Conservation (phyloP, 2,888 invertebrate genomes). For the Drosophila mayaguana region DNA sequence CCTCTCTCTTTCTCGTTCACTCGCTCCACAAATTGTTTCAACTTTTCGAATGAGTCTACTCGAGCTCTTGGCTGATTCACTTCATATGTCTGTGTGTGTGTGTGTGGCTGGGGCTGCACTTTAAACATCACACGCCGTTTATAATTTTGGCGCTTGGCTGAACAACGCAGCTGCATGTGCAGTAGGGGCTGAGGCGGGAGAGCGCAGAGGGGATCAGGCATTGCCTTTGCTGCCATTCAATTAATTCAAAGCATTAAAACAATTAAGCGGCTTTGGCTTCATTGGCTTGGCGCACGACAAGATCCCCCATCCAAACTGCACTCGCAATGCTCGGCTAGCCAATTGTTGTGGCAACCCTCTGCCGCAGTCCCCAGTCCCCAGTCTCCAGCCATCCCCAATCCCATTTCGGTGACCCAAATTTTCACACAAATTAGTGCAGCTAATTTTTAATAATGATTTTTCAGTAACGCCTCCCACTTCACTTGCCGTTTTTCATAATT, state of each 20-base stretch:
- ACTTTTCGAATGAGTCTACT: slow-evolving; percentile 69
- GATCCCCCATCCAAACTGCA: slow-evolving; percentile 11
- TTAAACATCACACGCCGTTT: slow-evolving; percentile 57
- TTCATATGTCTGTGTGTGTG: slow-evolving; percentile 6
- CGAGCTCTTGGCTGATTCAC: slow-evolving; percentile 12
- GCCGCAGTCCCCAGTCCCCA: background rate
- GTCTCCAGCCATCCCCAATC: background rate
- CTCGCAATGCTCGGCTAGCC: slow-evolving; percentile 33
- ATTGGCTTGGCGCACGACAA: slow-evolving; percentile 70
- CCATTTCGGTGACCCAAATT: slow-evolving; percentile 68
- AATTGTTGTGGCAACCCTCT: slow-evolving; percentile 34
- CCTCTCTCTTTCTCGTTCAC: background rate
- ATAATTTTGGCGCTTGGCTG: slow-evolving; percentile 73
- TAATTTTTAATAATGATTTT: slow-evolving; percentile 79
- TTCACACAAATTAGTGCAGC: slow-evolving; percentile 74
- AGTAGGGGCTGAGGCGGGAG: background rate
- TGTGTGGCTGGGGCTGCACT: slow-evolving; percentile 29
- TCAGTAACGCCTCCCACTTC: slow-evolving; percentile 59
- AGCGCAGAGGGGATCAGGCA: background rate
- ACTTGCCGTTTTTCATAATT: slow-evolving; percentile 78
- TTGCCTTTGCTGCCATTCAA: slow-evolving; percentile 57
- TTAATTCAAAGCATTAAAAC: slow-evolving; percentile 80
- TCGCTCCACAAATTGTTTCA: slow-evolving; percentile 36
- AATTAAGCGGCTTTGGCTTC: slow-evolving; percentile 72
- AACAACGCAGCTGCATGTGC: slow-evolving; percentile 63